These are phyloP conservation scores for mouse (Mus musculus) DNA, from an alignment of 2,113 vertebrate species.

Conservation along the genomic window DNA sequence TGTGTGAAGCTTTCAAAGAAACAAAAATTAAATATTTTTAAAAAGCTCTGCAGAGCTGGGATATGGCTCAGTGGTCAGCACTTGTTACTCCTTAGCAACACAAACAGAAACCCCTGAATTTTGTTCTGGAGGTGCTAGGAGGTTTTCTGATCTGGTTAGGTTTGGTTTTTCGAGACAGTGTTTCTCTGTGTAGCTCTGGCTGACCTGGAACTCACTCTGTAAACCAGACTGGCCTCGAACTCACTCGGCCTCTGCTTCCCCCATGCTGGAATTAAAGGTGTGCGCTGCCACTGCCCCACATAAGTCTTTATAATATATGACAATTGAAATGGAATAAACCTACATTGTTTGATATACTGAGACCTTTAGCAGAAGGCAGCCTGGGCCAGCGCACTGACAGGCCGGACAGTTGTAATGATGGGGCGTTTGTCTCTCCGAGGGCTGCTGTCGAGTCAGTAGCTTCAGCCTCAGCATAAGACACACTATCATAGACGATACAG, in stretches of 20 bases:
- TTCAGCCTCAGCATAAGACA: neutral
- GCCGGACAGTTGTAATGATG: slow-evolving; percentile 24
- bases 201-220: neutral
- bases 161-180: neutral
- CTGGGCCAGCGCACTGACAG: neutral
- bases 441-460: neutral
- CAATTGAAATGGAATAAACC: neutral
- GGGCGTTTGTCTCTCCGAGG: slow-evolving; percentile 47
- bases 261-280: neutral
- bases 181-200: neutral
- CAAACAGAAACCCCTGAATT: neutral
- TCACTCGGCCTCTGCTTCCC: neutral
- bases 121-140: neutral
- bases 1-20: neutral
- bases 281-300: too few species aligned
- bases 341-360: neutral
- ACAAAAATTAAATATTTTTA: neutral
- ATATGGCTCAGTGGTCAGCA: neutral
- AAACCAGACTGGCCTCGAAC: neutral
- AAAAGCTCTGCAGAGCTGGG: neutral
- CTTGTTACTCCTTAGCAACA: neutral
- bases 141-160: neutral
- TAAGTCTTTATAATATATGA: neutral
- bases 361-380: slow-evolving; percentile 5
- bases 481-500: slow-evolving; percentile 3